Evolutionary conservation across 92 coral and sea anemone species (phyloP).

Genomic region (Epizoanthus rinbou): DNA sequence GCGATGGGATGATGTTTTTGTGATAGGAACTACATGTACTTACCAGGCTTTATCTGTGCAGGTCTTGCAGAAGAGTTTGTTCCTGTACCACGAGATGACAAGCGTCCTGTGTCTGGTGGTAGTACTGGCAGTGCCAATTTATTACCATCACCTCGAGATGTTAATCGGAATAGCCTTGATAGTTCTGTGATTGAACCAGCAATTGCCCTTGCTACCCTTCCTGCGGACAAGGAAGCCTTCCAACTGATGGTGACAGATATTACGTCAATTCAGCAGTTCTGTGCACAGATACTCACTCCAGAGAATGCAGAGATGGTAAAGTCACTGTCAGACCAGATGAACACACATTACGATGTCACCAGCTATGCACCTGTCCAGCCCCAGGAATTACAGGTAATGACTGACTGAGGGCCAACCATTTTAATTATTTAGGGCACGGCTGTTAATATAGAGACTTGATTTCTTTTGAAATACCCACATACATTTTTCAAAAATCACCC

Average conservation of each 20-base stretch:
- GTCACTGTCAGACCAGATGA: conserved; percentile 60
- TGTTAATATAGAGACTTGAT: too few species aligned
- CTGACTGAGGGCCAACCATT: not conserved
- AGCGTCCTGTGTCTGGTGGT: not conserved
- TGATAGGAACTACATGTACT: too few species aligned
- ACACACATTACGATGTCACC: conserved; percentile 45
- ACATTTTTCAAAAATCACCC: too few species aligned
- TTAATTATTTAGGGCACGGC: not conserved
- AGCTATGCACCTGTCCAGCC: conserved; percentile 37
- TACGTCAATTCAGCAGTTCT: conserved; percentile 44
- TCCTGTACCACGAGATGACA: conserved; percentile 12
- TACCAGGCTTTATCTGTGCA: not conserved
- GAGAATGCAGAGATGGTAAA: conserved; percentile 40
- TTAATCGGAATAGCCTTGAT: not conserved
- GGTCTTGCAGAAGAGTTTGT: conserved; percentile 28
- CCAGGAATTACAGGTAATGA: conserved; percentile 16
- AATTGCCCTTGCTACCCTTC: conserved; percentile 43
- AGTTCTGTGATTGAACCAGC: conserved; percentile 43
- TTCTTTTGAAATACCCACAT: too few species aligned
- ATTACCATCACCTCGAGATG: not conserved
- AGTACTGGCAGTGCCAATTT: not conserved
- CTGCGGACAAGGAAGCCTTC: conserved; percentile 28
- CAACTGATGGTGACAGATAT: conserved; percentile 52
- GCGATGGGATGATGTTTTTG: too few species aligned
- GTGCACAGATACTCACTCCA: conserved; percentile 46